phyloP scores from a whole-genome alignment of 2,888 invertebrate species.

The Orthosia incerta region DNA sequence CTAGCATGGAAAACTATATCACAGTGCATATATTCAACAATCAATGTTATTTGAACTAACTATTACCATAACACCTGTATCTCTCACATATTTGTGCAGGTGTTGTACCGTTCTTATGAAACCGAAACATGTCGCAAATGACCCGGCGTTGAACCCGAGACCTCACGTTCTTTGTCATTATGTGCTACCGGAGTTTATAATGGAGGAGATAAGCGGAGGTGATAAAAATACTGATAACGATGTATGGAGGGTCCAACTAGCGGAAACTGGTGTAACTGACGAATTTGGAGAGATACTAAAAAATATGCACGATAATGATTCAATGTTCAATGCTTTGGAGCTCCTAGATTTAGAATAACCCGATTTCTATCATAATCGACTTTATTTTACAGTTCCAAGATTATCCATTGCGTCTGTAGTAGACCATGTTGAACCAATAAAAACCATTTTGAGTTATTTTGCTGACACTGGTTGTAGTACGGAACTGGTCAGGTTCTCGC shows the following conservation, averaged over 20 bases:
- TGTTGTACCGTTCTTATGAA: slow-evolving; percentile 25
- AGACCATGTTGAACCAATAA: not conserved
- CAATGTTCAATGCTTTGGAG: not conserved
- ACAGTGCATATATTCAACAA: not conserved
- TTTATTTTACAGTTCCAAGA: too few relatives aligned
- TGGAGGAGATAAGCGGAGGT: slow-evolving; percentile 23
- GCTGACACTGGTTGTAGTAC: too few relatives aligned
- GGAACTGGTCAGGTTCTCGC: not conserved
- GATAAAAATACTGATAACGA: slow-evolving; percentile 36
- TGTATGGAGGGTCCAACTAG: not conserved
- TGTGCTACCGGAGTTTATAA: slow-evolving; percentile 23
- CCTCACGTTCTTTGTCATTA: slow-evolving; percentile 41
- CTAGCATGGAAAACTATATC: not conserved
- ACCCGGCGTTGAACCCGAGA: slow-evolving; percentile 42
- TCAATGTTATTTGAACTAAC: not conserved
- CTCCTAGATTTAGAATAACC: too few relatives aligned
- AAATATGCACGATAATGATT: not conserved
- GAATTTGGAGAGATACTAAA: not conserved
- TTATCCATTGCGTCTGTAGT: too few relatives aligned
- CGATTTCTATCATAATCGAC: too few relatives aligned
- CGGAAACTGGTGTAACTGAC: slow-evolving; percentile 22
- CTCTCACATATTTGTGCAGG: slow-evolving; percentile 39
- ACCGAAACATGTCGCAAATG: slow-evolving; percentile 33
- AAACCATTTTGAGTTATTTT: not conserved
- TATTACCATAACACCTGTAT: slow-evolving; percentile 27